Conservation (phyloP, 2,797 vertebrate species). For the Eulemur coronatus region DNA sequence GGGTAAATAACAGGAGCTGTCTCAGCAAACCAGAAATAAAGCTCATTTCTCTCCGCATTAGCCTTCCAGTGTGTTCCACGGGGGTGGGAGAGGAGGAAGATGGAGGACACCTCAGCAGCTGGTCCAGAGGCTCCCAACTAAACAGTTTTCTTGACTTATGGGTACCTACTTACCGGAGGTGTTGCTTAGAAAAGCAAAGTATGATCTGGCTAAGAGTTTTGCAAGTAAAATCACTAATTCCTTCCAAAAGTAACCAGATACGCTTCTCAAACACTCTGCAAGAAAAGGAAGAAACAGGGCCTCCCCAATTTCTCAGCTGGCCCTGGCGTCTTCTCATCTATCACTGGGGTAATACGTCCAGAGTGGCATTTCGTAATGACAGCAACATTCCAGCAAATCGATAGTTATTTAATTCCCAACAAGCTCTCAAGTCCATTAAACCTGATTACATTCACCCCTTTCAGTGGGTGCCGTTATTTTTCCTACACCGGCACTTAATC, state of each 20-base stretch:
- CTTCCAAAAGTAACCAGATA: background rate
- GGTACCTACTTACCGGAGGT: background rate
- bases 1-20: background rate
- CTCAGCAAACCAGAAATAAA: slow-evolving; percentile 3
- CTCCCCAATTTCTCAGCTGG: slow-evolving; percentile 82
- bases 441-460: slow-evolving; percentile 95
- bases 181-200: background rate
- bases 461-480: slow-evolving; percentile 93
- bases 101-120: background rate
- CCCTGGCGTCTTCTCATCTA: slow-evolving; percentile 87
- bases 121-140: background rate
- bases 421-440: slow-evolving; percentile 94
- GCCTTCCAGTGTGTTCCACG: background rate
- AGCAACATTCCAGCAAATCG: slow-evolving; percentile 94
- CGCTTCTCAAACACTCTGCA: background rate
- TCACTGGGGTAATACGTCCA: slow-evolving; percentile 89
- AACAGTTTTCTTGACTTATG: background rate
- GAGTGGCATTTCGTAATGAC: slow-evolving; percentile 94
- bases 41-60: background rate
- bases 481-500: slow-evolving; percentile 93
- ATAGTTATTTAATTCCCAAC: slow-evolving; percentile 97
- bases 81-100: background rate
- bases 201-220: background rate
- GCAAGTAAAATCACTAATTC: slow-evolving; percentile 16
- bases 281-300: slow-evolving; percentile 67